Base-by-base conservation (phyloP, 2,113 vertebrate genomes). In the Cephalopholis sonnerati region DNA sequence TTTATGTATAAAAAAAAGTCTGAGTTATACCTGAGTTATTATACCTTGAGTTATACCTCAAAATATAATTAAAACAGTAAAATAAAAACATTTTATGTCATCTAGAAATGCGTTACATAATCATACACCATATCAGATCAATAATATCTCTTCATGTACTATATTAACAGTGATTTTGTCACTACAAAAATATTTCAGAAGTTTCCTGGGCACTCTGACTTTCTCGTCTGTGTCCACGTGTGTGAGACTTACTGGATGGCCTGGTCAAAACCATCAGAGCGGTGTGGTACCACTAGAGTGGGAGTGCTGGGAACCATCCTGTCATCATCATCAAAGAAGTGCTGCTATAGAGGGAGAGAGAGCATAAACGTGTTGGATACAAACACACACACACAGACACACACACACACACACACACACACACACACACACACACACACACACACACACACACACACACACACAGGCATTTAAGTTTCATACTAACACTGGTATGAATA, bases 241-340 rank as follows among this genome's bases (percentile, higher is more conserved):
- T 57, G 64, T 3, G 29, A 25, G 64, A 96, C 98, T 96, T 94
- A 99, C 98, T 99, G 97, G 90, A 98, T 95, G 25, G 97, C 96
- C 94, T 99, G 97, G 91, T 97, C 96, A 92, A 97, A 98, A 11
- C 96, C 96, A 82, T 99, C 98, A 2, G 97, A 96, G 46, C 97
- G 97, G 90, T 97, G 97, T 12, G 96, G 97, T 7, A 97, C 96
- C 54, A 97, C 96, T 74, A 99, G 96, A 25, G 97, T 99, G 46
- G 98, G 98, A 10, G 97, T 96, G 93, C 96, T 99, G 68, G 98
- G 98, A 83, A 99, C 98, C 90, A 97, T 99, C 84, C 98, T 95
- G 90, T 99, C 98, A 70, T 99, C 98, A 24, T 99, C 98, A 65
- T 99, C 98, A 75, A 96, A 98, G 89, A 96, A 97, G 81, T 97